Evolutionary conservation across 2,113 vertebrate genomes (phyloP).

Genomic region (Dendrocopos noguchii): DNA sequence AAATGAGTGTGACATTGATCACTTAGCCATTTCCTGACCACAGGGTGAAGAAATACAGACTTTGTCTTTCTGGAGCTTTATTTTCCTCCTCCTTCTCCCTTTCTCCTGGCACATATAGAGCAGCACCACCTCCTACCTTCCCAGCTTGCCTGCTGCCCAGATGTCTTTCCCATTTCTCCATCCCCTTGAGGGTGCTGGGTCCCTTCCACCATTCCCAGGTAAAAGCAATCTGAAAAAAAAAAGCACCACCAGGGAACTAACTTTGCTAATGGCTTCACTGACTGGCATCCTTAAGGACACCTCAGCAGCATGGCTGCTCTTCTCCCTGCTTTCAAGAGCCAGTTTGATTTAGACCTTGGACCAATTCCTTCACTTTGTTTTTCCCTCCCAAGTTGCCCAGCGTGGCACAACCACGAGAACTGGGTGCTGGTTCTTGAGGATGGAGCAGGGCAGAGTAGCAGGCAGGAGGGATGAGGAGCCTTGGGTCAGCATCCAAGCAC

Average conservation of each 20-base stretch:
- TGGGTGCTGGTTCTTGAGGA: background rate
- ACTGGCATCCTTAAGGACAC: background rate
- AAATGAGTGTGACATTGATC: background rate
- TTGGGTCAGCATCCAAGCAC: background rate
- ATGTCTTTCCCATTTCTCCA: background rate
- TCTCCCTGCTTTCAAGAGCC: background rate
- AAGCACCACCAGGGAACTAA: background rate
- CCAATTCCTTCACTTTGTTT: background rate
- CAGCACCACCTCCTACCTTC: background rate
- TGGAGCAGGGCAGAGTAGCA: background rate
- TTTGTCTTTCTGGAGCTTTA: background rate
- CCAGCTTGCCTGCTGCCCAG: background rate
- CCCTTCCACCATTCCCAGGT: background rate
- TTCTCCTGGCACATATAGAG: background rate
- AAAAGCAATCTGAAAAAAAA: background rate
- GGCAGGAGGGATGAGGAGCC: background rate
- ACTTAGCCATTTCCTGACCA: background rate
- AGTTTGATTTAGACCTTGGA: slow-evolving; percentile 39
- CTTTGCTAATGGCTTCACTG: slow-evolving; percentile 43
- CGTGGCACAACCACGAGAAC: background rate
- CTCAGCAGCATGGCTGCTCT: background rate
- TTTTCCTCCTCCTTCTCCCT: background rate
- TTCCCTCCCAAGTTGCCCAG: background rate
- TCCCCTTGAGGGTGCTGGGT: background rate
- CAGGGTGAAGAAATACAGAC: background rate